Evolutionary conservation across 1,140 invertebrate genomes (phyloP).

Genomic region (Atopsyche davidsoni): DNA sequence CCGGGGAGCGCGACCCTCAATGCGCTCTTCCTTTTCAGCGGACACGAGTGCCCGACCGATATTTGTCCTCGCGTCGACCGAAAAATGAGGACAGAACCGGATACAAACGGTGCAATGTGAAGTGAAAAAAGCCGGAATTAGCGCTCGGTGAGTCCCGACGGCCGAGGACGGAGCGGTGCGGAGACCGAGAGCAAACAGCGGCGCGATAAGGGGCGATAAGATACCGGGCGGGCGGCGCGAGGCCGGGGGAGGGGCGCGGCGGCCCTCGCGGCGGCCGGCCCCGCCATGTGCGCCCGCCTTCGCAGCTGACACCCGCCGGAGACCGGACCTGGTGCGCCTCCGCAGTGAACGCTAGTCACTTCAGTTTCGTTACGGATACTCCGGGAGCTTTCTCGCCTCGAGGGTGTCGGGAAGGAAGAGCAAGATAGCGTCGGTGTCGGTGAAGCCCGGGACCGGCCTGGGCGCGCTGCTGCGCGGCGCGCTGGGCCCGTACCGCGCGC

Average conservation of each 20-base stretch:
- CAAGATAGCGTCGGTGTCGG: conserved; percentile 9
- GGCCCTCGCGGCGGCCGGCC: conserved; percentile 8
- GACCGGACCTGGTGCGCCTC: not conserved
- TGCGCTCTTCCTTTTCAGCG: too few relatives aligned
- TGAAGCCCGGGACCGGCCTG: conserved; percentile 17
- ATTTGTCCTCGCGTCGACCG: too few relatives aligned
- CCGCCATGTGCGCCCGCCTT: conserved; percentile 1
- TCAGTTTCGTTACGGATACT: too few relatives aligned
- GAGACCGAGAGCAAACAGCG: conserved; percentile 8
- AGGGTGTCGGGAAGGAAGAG: too few relatives aligned
- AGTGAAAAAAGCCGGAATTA: conserved; percentile 4
- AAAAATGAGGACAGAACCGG: too few relatives aligned
- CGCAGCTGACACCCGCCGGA: conserved; percentile 1
- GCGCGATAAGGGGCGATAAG: conserved; percentile 13
- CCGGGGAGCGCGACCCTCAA: too few relatives aligned
- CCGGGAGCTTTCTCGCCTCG: too few relatives aligned
- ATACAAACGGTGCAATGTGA: not conserved
- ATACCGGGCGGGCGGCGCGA: conserved; percentile 8
- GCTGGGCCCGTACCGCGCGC: conserved; percentile 3
- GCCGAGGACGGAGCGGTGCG: not conserved
- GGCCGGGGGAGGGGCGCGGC: conserved; percentile 18
- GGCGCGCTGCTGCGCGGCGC: conserved; percentile 24
- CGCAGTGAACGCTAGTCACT: too few relatives aligned
- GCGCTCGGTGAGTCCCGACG: not conserved
- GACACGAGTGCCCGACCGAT: too few relatives aligned